A percentile compares a stretch with the other conserved stretches of the same genome.
phyloP scores from a whole-genome alignment of 2,113 vertebrate genomes.

The Dryoscopus gambensis region DNA sequence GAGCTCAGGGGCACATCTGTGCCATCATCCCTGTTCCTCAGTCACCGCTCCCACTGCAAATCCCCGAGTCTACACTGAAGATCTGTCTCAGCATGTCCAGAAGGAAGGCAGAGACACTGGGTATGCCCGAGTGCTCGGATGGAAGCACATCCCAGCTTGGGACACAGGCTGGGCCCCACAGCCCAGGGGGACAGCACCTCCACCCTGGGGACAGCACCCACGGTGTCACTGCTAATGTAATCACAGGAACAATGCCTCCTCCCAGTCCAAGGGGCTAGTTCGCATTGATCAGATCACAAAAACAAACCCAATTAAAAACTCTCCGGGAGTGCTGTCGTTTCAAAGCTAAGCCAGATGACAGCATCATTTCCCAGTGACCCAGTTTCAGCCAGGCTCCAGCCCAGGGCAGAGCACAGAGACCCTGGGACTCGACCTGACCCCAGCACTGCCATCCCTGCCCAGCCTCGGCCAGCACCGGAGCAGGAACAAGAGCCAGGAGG shows the following conservation, averaged over 20 bases:
- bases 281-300: not conserved
- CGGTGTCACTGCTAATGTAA: not conserved
- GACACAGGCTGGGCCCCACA: not conserved
- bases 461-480: not conserved
- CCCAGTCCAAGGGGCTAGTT: accelerated
- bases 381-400: not conserved
- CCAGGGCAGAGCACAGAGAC: not conserved
- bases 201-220: not conserved
- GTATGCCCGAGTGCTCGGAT: accelerated
- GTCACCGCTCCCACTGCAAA: not conserved
- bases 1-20: not conserved
- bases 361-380: not conserved
- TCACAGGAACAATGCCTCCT: not conserved
- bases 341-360: not conserved
- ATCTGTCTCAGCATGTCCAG: accelerated
- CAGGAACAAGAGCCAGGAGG: not conserved
- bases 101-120: not conserved
- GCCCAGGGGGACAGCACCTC: not conserved
- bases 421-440: not conserved
- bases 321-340: accelerated
- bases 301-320: not conserved
- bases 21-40: not conserved
- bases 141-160: accelerated
- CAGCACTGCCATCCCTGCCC: not conserved
- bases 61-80: accelerated